These are phyloP conservation scores for Helostoma temminkii DNA, from an alignment of 2,797 vertebrate genomes.

Conservation along the genomic window DNA sequence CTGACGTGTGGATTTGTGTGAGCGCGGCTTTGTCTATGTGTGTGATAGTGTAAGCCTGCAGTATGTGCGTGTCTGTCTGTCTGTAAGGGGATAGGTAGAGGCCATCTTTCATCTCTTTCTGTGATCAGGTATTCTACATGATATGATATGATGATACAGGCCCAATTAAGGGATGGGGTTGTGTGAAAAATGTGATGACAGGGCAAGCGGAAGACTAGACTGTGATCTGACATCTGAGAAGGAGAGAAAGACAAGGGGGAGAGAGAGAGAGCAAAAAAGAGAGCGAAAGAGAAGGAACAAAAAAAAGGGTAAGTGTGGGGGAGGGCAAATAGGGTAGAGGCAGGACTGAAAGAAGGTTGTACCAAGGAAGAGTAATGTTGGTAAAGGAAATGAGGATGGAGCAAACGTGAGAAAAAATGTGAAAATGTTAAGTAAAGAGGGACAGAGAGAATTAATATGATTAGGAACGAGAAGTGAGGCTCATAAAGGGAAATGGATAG, in stretches of 20 bases:
- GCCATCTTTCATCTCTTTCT: slow-evolving; percentile 77
- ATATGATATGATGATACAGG: slow-evolving; percentile 84
- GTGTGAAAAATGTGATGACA: slow-evolving; percentile 84
- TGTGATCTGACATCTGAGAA: slow-evolving; percentile 83
- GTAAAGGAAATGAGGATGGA: slow-evolving; percentile 74
- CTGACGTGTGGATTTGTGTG: slow-evolving; percentile 42
- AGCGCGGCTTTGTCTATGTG: slow-evolving; percentile 27
- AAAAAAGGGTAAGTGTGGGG: slow-evolving; percentile 43
- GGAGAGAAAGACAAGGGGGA: slow-evolving; percentile 59
- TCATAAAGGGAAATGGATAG: slow-evolving; percentile 54
- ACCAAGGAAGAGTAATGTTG: slow-evolving; percentile 67
- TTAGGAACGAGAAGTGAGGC: slow-evolving; percentile 58
- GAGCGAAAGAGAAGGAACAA: slow-evolving; percentile 12
- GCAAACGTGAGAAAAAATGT: slow-evolving; percentile 59
- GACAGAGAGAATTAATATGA: slow-evolving; percentile 68
- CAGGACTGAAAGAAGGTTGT: slow-evolving; percentile 48
- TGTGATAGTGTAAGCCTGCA: slow-evolving; percentile 24
- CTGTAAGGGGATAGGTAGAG: slow-evolving; percentile 70
- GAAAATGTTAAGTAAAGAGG: slow-evolving; percentile 55
- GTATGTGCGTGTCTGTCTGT: slow-evolving; percentile 42
- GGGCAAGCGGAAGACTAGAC: slow-evolving; percentile 78
- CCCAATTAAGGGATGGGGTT: slow-evolving; percentile 81
- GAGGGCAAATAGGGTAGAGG: slow-evolving; percentile 29
- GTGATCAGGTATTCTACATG: slow-evolving; percentile 78
- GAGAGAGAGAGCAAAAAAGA: slow-evolving; percentile 21